A percentile compares a stretch with the other conserved stretches of the same genome.
Evolutionary conservation across 2,113 vertebrate species (phyloP).

Genomic region (Oreocharis arfaki): DNA sequence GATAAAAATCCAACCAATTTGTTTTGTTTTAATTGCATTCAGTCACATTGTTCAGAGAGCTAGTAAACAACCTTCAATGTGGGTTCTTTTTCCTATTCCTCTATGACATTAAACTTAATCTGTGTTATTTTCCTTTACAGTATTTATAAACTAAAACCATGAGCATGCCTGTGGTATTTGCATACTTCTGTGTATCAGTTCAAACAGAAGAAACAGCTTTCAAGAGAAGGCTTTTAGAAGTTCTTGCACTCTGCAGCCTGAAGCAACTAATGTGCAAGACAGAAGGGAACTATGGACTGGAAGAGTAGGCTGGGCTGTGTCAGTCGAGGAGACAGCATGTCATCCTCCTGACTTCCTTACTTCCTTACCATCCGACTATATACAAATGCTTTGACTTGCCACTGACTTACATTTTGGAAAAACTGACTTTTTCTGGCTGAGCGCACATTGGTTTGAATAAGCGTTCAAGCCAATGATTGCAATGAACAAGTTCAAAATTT

Average conservation of each 20-base stretch:
- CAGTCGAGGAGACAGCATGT: background rate
- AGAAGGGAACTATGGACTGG: background rate
- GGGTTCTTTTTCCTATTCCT: background rate
- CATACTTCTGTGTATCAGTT: background rate
- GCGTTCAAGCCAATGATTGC: background rate
- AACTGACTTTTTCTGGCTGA: background rate
- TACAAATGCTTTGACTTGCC: background rate
- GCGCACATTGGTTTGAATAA: background rate
- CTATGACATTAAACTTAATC: background rate
- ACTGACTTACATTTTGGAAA: background rate
- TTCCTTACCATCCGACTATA: background rate
- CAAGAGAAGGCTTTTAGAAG: background rate
- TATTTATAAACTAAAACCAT: background rate
- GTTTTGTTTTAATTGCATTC: background rate
- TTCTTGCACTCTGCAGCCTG: background rate
- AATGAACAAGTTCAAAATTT: background rate
- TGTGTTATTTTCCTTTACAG: background rate
- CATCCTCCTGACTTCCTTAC: background rate
- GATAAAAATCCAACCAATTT: background rate
- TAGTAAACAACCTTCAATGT: background rate
- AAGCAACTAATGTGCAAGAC: background rate
- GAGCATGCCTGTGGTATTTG: background rate
- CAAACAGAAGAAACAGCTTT: background rate
- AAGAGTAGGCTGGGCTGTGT: background rate
- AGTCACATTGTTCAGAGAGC: background rate